A percentile compares a stretch with the other conserved stretches of the same genome.
phyloP scores from a whole-genome alignment of 2,797 vertebrate species.

The Ptychobarbus kaznakovi region DNA sequence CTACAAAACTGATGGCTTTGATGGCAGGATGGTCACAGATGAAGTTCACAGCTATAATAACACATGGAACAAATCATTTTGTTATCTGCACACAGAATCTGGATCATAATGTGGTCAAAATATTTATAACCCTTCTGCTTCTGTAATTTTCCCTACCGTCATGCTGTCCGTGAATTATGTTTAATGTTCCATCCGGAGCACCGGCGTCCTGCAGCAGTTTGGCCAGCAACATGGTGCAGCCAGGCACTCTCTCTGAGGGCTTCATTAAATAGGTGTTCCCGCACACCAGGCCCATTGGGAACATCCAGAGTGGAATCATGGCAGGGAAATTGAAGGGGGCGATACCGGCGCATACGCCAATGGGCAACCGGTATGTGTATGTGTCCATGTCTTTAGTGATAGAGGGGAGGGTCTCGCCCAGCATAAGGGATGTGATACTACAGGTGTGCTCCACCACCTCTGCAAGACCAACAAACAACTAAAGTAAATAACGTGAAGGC shows the following conservation, averaged over 20 bases:
- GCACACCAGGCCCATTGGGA: slow-evolving; percentile 93
- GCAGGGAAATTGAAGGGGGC: slow-evolving; percentile 96
- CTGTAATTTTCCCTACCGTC: slow-evolving; percentile 77
- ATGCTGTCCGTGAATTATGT: slow-evolving; percentile 94
- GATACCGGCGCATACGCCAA: slow-evolving; percentile 93
- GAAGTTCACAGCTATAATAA: slow-evolving; percentile 91
- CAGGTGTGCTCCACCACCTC: slow-evolving; percentile 97
- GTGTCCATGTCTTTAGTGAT: slow-evolving; percentile 98
- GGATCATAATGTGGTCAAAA: not conserved
- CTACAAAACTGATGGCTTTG: slow-evolving; percentile 98
- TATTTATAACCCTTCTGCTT: not conserved
- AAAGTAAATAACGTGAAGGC: not conserved
- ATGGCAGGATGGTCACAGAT: slow-evolving; percentile 96
- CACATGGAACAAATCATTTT: slow-evolving; percentile 40
- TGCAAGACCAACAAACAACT: slow-evolving; percentile 65
- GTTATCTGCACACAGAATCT: slow-evolving; percentile 1
- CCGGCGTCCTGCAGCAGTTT: slow-evolving; percentile 94
- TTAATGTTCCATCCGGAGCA: slow-evolving; percentile 91
- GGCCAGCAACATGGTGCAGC: slow-evolving; percentile 90
- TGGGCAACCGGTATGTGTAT: slow-evolving; percentile 88
- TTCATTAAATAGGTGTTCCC: slow-evolving; percentile 97
- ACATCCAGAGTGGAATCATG: slow-evolving; percentile 99
- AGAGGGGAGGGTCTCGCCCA: slow-evolving; percentile 94
- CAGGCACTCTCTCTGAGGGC: slow-evolving; percentile 92
- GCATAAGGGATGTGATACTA: slow-evolving; percentile 92